Base-by-base conservation (phyloP, 2,888 invertebrate species). In the Torymus texanus region DNA sequence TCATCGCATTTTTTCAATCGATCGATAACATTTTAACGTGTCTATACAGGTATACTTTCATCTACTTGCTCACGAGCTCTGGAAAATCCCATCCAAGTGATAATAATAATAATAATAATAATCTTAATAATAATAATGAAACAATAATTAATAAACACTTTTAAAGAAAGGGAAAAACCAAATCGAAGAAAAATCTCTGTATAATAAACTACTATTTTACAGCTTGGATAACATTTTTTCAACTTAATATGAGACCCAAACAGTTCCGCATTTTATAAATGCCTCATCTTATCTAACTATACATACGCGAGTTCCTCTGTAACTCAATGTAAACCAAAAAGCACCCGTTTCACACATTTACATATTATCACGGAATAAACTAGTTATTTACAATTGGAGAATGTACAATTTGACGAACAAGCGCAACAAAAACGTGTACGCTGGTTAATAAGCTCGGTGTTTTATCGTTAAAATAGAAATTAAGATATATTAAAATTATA, bases 331-430 rank as follows among this genome's bases (percentile, higher is more conserved):
- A 50, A 77, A 70, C 53, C 21, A 58, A 73, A 70, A 79, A 81
- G 76, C 79, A 78, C 66, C 76, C 75, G 21, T 76, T 81, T 74
- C 74, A 74, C 74, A 79, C 74, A 63, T 79, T 77, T 73, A 78
- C 66, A 75, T 61, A 73, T 75, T 67, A 77, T 67, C 72, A 71
- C 78, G 63, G 65, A 80, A 80, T 71, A 80, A 78, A 76, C 51
- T 74, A 76, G 41, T 77, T 82, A 82, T 82, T 78, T 81, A 82
- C 82, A 82, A 78, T 78, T 75, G 72, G 50, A 62, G 41, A 81
- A 78, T 78, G 29, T 80, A 80, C 77, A 80, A 74, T 81, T 78
- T 74, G 11, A 74, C 13, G 62, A 79, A 74, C 61, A 76, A 81
- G 79, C 73, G 66, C 50, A 71, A 79, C 55, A 77, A 77, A 76